phyloP scores from a whole-genome alignment of 1,140 invertebrate genomes.

The Coptotermes formosanus region DNA sequence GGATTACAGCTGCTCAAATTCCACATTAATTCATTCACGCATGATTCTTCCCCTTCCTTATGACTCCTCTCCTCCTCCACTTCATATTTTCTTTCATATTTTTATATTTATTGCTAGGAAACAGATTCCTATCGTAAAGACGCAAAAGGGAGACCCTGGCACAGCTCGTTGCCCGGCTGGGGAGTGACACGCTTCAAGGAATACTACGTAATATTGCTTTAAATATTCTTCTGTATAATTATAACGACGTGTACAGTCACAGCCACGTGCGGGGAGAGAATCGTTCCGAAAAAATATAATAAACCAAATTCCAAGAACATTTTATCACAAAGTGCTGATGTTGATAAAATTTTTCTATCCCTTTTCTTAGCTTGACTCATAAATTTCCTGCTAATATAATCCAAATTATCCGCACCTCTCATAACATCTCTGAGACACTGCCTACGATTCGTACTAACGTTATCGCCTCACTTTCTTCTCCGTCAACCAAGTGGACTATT shows the following conservation, averaged over 20 bases:
- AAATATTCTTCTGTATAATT: neutral
- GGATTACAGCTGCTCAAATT: neutral
- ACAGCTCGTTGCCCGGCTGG: neutral
- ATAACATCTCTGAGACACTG: no score
- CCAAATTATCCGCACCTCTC: no score
- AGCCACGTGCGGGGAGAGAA: neutral
- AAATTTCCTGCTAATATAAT: no score
- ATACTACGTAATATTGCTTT: neutral
- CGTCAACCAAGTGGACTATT: no score
- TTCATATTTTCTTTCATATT: neutral
- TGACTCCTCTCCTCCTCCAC: neutral
- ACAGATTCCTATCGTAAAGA: neutral
- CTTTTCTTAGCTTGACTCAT: no score
- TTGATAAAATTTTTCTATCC: no score
- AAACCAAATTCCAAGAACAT: no score
- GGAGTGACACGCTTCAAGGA: neutral
- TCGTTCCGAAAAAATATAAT: no score
- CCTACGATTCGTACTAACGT: no score
- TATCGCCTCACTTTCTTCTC: no score
- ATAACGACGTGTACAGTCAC: neutral
- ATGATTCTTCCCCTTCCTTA: neutral
- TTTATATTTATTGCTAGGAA: constrained; percentile 7
- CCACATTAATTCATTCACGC: neutral
- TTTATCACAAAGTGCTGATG: no score
- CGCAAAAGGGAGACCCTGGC: neutral